These are phyloP conservation scores for Clarias batrachus DNA, from an alignment of 2,113 vertebrate species.

Conservation along the genomic window DNA sequence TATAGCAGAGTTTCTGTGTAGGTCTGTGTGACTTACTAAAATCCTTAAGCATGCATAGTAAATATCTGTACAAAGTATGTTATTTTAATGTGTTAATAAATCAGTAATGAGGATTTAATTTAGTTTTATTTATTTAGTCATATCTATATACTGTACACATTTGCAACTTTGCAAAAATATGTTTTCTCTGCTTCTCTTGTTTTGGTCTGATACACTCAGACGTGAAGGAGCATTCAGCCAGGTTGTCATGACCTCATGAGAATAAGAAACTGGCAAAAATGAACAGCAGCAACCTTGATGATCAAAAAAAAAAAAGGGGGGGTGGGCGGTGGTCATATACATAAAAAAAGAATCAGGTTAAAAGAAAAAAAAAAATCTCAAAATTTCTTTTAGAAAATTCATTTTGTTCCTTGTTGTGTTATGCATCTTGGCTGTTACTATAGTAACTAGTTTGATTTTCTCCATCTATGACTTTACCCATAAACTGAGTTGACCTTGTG, in stretches of 20 bases:
- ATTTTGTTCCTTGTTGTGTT: conserved; percentile 40
- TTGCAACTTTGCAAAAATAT: background rate
- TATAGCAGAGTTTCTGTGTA: background rate
- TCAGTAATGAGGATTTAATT: background rate
- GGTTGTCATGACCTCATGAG: conserved; percentile 54
- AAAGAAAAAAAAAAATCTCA: conserved; percentile 4
- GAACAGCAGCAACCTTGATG: conserved; percentile 45
- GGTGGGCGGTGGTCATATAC: background rate
- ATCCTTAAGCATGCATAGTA: background rate
- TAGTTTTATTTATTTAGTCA: background rate
- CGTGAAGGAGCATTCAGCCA: conserved; percentile 35
- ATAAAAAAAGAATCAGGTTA: background rate
- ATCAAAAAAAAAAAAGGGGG: conserved; percentile 27
- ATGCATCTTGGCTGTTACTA: conserved; percentile 55
- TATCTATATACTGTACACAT: no score
- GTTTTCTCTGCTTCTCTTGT: no score
- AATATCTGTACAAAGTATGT: background rate
- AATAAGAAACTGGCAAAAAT: conserved; percentile 48
- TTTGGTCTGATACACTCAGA: conserved; percentile 29
- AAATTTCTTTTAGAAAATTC: background rate
- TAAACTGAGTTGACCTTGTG: conserved; percentile 60
- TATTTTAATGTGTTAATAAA: background rate
- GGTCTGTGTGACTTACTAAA: background rate
- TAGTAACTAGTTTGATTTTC: conserved; percentile 56
- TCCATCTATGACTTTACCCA: conserved; percentile 55